A percentile compares a stretch with the other conserved stretches of the same genome.
These are phyloP conservation scores for Coreoperca whiteheadi DNA, from an alignment of 2,113 vertebrate genomes.

Conservation along the genomic window DNA sequence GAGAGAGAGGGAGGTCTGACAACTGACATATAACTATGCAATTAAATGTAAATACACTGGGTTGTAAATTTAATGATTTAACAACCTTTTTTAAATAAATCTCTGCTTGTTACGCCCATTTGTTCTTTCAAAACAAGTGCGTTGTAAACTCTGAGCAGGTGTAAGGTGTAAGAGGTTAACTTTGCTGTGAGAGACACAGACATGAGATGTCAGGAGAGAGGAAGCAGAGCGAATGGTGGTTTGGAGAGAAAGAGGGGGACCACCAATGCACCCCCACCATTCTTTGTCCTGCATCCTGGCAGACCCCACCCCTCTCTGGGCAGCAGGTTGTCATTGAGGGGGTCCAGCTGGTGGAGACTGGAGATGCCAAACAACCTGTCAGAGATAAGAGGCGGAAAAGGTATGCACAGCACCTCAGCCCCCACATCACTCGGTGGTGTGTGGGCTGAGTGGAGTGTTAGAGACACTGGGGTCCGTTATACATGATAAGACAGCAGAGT, in stretches of 20 bases:
- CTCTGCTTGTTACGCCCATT: background rate
- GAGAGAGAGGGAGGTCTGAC: slow-evolving; percentile 33
- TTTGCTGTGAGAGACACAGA: slow-evolving; percentile 29
- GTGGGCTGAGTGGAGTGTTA: slow-evolving; percentile 31
- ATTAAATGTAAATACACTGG: slow-evolving; percentile 40
- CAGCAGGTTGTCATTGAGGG: slow-evolving; percentile 79
- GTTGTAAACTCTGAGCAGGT: slow-evolving; percentile 51
- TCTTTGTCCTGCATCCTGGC: slow-evolving; percentile 43
- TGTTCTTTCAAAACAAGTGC: slow-evolving; percentile 17
- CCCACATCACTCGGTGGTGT: slow-evolving; percentile 46
- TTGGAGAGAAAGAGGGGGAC: slow-evolving; percentile 9
- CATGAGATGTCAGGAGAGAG: slow-evolving; percentile 7
- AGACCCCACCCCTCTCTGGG: slow-evolving; percentile 57
- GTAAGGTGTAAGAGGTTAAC: slow-evolving; percentile 34
- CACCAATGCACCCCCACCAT: slow-evolving; percentile 47
- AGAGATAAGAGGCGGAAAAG: slow-evolving; percentile 78
- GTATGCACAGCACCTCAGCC: slow-evolving; percentile 61
- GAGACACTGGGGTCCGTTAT: slow-evolving; percentile 29
- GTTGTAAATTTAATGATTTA: slow-evolving; percentile 36
- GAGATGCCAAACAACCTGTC: slow-evolving; percentile 83
- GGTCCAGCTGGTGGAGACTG: slow-evolving; percentile 78
- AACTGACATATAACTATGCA: slow-evolving; percentile 25
- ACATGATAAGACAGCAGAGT: slow-evolving; percentile 39
- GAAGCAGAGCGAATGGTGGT: background rate
- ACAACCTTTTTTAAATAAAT: slow-evolving; percentile 37